Evolutionary conservation across 2,113 vertebrate species (phyloP), one percentile per base, ranked within the genome.

Genomic region (Sitta europaea): DNA sequence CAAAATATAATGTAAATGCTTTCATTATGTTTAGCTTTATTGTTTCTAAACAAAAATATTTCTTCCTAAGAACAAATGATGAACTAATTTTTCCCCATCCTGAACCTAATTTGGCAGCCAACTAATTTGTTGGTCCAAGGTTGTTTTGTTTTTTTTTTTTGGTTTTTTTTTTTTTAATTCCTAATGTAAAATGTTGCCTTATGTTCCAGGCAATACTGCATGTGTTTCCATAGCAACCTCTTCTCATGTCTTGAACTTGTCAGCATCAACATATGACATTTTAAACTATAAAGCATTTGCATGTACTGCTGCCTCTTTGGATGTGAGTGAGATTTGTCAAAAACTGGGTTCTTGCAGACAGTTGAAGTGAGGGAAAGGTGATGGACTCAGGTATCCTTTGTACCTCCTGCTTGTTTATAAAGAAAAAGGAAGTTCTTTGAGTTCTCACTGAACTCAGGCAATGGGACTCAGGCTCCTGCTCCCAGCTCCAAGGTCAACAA

Each of bases 211-310:
- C 75, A 87, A 35, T 86, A 88, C 33, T 35, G 65, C 0, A 2
- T 72, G 45, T 65, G 96, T 97, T 95, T 94, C 96, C 94, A 95
- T 96, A 92, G 97, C 89, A 97, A 97, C 97, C 24, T 77, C 74
- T 84, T 90, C 92, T 81, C 12, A 9, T 90, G 93, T 84, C 95
- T 77, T 96, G 95, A 97, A 96, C 94, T 81, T 95, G 92, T 94
- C 75, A 82, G 82, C 91, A 92, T 86, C 92, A 94, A 89, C 88
- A 90, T 55, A 36, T 1, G 89, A 95, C 92, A 84, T 92, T 94
- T 86, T 77, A 91, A 95, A 93, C 90, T 68, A 20, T 33, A 38
- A 80, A 78, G 50, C 23, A 19, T 91, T 89, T 90, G 59, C 63
- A 81, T 35, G 14, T 77, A 58, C 45, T 85, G 75, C 45, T 70